Base-by-base conservation (phyloP, 2,113 vertebrate species). In the Pedionomus torquatus region DNA sequence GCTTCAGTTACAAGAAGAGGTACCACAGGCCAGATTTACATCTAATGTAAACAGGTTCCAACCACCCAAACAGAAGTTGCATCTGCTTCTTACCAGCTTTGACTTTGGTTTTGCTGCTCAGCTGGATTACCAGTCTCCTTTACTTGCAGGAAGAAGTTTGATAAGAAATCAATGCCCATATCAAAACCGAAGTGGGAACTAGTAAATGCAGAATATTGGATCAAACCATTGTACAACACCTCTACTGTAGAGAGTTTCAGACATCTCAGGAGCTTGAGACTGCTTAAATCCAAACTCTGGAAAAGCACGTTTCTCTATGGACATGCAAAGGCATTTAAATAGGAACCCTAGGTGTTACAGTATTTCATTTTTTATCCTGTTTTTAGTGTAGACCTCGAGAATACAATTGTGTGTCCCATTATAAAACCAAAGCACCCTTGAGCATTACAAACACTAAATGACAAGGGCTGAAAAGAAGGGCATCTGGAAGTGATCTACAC, bases 271-370 rank as follows among this genome's bases (percentile, higher is more conserved):
- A 95, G 90, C 87, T 96, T 95, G 90, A 97, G 91, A 97, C 93
- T 85, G 93, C 95, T 97, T 97, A 94, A 94, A 95, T 82, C 77
- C 89, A 91, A 97, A 96, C 95, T 96, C 94, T 96, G 93, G 88
- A 92, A 96, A 97, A 97, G 76, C 87, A 69, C 93, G 88, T 96
- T 93, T 98, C 94, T 84, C 91, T 87, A 69, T 57, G 88, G 90
- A 97, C 95, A 88, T 86, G 90, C 97, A 97, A 95, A 97, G 97
- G 97, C 95, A 98, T 97, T 97, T 96, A 95, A 95, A 96, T 87
- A 95, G 41, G 89, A 84, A 91, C 93, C 81, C 70, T 48, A 68
- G 75, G 89, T 12, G 17, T 87, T 79, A 92, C 55, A 82, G 7
- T 78, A 91, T 84, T 91, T 85, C 66, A 28, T 19, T 21, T 65